Evolutionary conservation across 1,140 invertebrate genomes (phyloP).

Genomic region (Diprion similis): DNA sequence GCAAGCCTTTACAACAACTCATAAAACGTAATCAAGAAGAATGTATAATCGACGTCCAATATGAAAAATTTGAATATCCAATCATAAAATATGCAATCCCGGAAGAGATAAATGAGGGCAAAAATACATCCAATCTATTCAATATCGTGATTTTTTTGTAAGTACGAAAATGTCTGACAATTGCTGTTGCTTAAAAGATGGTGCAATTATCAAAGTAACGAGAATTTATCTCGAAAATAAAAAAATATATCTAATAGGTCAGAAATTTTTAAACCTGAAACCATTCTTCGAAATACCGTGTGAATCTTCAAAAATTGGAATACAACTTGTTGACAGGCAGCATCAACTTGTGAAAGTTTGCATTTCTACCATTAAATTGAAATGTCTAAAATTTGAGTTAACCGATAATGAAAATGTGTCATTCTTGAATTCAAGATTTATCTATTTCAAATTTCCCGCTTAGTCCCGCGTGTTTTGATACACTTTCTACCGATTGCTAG

Average conservation of each 20-base stretch:
- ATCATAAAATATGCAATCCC: background rate
- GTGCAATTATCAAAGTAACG: background rate
- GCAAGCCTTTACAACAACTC: constrained; percentile 25
- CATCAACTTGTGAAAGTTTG: background rate
- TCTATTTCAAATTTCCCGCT: too few species aligned
- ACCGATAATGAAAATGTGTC: background rate
- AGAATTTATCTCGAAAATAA: background rate
- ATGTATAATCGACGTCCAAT: background rate
- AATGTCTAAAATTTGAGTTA: background rate
- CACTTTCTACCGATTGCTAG: too few species aligned
- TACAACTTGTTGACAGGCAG: background rate
- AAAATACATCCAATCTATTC: background rate
- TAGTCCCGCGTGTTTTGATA: too few species aligned
- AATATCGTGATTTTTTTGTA: background rate
- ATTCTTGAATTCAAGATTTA: too few species aligned
- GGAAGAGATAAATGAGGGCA: background rate
- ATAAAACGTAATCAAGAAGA: constrained; percentile 21
- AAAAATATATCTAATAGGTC: background rate
- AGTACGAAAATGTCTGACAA: background rate
- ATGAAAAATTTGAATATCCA: background rate
- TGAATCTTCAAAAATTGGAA: background rate
- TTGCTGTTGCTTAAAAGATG: background rate
- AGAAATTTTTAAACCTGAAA: background rate
- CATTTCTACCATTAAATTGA: background rate
- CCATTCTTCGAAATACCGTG: background rate